Percentiles rank a stretch among this genome's conserved stretches.
These are phyloP conservation scores for Lasioglossum vierecki DNA, from an alignment of 2,888 invertebrate species.

Conservation along the genomic window DNA sequence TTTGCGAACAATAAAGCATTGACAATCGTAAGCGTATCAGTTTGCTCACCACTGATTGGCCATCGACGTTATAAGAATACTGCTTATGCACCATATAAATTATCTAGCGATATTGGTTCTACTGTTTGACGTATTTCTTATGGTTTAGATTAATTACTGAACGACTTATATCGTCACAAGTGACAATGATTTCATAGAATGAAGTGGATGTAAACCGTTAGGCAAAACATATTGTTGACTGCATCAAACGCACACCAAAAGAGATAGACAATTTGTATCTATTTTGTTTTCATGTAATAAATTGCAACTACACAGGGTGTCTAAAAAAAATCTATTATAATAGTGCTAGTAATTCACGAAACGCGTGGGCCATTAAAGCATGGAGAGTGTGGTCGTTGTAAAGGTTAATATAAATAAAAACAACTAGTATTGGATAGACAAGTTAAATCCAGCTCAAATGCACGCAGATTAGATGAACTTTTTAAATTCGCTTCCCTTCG, in stretches of 20 bases:
- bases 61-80: conserved; percentile 4
- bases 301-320: conserved; percentile 10
- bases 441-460: background rate
- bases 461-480: conserved; percentile 1
- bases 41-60: background rate
- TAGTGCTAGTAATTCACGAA: background rate
- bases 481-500: background rate
- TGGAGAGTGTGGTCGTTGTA: background rate
- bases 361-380: background rate
- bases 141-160: background rate
- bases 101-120: conserved; percentile 4
- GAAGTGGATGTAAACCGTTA: background rate
- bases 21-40: background rate
- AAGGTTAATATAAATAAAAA: background rate
- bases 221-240: background rate
- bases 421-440: background rate
- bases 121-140: background rate
- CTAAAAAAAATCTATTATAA: background rate
- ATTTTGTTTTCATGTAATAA: conserved; percentile 3
- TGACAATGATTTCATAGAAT: background rate
- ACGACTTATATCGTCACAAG: background rate
- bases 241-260: conserved; percentile 1
- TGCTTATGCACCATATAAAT: background rate
- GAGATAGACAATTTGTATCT: background rate
- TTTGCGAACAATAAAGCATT: background rate